Percentiles rank a stretch among this genome's conserved stretches.
Conservation (phyloP, 1,140 invertebrate genomes). For the Artemia franciscana region DNA sequence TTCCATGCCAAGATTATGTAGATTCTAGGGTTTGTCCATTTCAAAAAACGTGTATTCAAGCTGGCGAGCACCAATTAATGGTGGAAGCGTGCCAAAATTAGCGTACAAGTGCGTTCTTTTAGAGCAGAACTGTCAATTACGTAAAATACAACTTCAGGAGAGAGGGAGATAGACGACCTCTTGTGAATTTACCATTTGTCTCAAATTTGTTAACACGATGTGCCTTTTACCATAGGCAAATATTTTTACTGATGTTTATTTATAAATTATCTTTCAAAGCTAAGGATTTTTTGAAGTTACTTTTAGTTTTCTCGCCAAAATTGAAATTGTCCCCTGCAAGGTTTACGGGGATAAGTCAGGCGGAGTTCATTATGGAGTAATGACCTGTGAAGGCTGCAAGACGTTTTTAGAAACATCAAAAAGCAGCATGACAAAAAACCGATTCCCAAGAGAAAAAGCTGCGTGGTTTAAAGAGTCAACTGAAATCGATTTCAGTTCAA, state of each 20-base stretch:
- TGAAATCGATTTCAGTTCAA: slow-evolving; percentile 82
- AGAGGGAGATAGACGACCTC: too few species aligned
- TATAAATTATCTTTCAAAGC: neutral
- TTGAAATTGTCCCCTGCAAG: slow-evolving; percentile 98
- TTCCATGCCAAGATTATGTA: too few species aligned
- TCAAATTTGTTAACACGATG: too few species aligned
- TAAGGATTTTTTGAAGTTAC: slow-evolving; percentile 4
- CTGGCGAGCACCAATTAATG: too few species aligned
- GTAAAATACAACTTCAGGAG: too few species aligned
- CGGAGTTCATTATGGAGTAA: slow-evolving; percentile 96
- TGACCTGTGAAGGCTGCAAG: slow-evolving; percentile 98
- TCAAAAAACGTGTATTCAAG: too few species aligned
- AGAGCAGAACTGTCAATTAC: too few species aligned
- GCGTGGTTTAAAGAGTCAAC: slow-evolving; percentile 92
- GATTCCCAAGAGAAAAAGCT: slow-evolving; percentile 92
- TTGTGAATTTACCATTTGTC: too few species aligned
- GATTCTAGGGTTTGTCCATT: too few species aligned
- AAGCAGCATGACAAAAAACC: slow-evolving; percentile 88
- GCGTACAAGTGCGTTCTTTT: too few species aligned
- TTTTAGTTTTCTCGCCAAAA: slow-evolving; percentile 66
- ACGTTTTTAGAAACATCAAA: slow-evolving; percentile 95
- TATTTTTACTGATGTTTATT: neutral
- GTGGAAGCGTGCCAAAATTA: too few species aligned
- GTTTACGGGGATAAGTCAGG: slow-evolving; percentile 98
- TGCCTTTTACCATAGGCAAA: too few species aligned